Percentiles rank a stretch among this genome's conserved stretches.
phyloP scores from a whole-genome alignment of 2,797 vertebrate species.

The Esox masquinongy region DNA sequence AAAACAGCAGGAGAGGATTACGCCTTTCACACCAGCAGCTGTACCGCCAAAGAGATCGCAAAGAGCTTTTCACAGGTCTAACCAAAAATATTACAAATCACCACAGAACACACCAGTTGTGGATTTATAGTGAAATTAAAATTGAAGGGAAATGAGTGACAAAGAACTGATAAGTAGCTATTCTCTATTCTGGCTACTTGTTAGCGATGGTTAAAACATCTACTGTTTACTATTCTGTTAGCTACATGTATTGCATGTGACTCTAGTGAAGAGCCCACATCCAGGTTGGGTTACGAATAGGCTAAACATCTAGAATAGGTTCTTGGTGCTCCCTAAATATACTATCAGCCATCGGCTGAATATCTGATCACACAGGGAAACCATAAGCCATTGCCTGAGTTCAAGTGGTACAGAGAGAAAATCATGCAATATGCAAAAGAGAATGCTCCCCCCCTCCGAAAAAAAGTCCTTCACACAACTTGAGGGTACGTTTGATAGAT shows the following conservation, averaged over 20 bases:
- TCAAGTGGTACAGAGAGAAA: background rate
- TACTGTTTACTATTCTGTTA: background rate
- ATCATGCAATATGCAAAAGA: background rate
- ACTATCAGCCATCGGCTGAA: background rate
- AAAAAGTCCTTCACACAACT: slow-evolving; percentile 3
- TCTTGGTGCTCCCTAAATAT: background rate
- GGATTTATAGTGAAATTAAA: background rate
- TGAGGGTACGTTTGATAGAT: background rate
- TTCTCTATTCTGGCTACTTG: background rate
- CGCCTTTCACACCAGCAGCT: slow-evolving; percentile 49
- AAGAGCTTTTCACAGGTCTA: slow-evolving; percentile 59
- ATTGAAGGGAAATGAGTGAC: background rate
- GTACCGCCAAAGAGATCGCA: slow-evolving; percentile 35
- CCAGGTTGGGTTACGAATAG: background rate
- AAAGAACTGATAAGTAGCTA: background rate
- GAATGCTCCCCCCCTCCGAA: background rate
- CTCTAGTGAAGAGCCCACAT: background rate
- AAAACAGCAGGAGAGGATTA: slow-evolving; percentile 58
- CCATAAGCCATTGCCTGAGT: background rate
- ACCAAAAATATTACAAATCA: slow-evolving; percentile 17
- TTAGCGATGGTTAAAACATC: background rate
- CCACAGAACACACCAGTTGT: slow-evolving; percentile 20
- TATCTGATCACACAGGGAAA: background rate
- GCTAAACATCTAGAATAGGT: background rate
- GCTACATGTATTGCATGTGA: background rate